Conservation (phyloP, 2,113 vertebrate genomes). For the Sphaerodactylus townsendi region DNA sequence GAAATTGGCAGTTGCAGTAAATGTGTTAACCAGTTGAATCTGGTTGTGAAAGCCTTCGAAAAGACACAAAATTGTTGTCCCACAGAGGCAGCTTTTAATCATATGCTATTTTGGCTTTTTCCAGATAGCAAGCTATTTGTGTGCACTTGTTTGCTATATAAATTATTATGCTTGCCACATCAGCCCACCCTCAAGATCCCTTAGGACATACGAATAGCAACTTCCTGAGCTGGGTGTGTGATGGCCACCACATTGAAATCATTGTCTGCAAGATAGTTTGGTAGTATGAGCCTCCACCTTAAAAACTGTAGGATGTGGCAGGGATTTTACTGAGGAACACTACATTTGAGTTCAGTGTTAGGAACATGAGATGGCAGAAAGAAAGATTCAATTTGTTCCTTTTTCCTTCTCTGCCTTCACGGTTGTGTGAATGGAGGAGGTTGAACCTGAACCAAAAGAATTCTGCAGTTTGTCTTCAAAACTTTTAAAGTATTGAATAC, state of each 20-base stretch:
- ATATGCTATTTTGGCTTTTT: neutral
- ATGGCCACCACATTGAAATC: neutral
- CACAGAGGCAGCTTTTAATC: neutral
- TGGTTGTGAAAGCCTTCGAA: too few species aligned
- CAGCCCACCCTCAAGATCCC: neutral
- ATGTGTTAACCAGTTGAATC: too few species aligned
- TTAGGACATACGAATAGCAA: neutral
- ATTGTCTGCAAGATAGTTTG: neutral
- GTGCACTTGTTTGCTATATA: neutral
- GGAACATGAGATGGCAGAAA: neutral
- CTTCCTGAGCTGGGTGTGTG: neutral
- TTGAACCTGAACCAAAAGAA: conserved; percentile 29
- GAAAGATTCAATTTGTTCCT: too few species aligned
- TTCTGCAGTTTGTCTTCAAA: conserved; percentile 23
- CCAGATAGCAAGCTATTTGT: neutral
- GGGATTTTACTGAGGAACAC: neutral
- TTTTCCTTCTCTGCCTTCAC: neutral
- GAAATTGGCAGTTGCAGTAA: too few species aligned
- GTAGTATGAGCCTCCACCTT: neutral
- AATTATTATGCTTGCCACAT: neutral
- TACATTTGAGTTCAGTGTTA: neutral
- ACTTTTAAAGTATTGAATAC: neutral
- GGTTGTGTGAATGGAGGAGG: neutral
- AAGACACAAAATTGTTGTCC: neutral
- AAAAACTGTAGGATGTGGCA: neutral